A percentile compares a stretch with the other conserved stretches of the same genome.
Evolutionary conservation across 2,888 invertebrate genomes (phyloP).

Genomic region (Lasioglossum pauxillum): DNA sequence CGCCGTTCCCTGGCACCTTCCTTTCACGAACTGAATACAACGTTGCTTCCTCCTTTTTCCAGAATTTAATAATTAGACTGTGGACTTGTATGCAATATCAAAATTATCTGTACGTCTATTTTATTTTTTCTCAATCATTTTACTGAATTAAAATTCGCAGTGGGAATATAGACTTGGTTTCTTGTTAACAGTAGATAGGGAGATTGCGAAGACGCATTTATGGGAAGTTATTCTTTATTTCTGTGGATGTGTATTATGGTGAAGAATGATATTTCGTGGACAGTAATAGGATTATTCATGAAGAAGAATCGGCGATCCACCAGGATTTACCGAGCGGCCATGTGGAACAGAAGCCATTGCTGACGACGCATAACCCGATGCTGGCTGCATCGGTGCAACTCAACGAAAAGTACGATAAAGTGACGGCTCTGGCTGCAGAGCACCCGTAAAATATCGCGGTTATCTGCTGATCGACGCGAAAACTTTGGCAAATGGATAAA

Average conservation of each 20-base stretch:
- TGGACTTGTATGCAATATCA: not conserved
- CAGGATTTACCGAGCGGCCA: conserved; percentile 26
- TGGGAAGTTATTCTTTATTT: not conserved
- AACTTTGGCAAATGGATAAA: conserved; percentile 56
- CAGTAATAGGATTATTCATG: conserved; percentile 39
- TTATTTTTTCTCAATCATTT: no score
- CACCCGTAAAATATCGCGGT: conserved; percentile 50
- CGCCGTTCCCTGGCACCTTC: not conserved
- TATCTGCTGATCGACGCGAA: conserved; percentile 60
- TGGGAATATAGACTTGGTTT: not conserved
- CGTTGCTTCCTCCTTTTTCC: not conserved
- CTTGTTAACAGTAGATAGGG: not conserved
- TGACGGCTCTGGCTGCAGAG: conserved; percentile 37
- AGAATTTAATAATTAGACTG: not conserved
- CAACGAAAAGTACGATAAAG: conserved; percentile 53
- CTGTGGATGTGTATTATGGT: not conserved
- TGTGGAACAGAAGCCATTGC: conserved; percentile 35
- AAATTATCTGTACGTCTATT: no score
- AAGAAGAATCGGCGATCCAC: conserved; percentile 39
- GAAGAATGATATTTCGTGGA: conserved; percentile 2
- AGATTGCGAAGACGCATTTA: not conserved
- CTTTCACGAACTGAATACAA: not conserved
- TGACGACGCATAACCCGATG: conserved; percentile 57
- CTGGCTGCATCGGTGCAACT: conserved; percentile 55
- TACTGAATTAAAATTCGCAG: no score